A percentile compares a stretch with the other conserved stretches of the same genome.
Evolutionary conservation across 2,797 vertebrate genomes (phyloP).

Genomic region (Enteromius fasciolatus): DNA sequence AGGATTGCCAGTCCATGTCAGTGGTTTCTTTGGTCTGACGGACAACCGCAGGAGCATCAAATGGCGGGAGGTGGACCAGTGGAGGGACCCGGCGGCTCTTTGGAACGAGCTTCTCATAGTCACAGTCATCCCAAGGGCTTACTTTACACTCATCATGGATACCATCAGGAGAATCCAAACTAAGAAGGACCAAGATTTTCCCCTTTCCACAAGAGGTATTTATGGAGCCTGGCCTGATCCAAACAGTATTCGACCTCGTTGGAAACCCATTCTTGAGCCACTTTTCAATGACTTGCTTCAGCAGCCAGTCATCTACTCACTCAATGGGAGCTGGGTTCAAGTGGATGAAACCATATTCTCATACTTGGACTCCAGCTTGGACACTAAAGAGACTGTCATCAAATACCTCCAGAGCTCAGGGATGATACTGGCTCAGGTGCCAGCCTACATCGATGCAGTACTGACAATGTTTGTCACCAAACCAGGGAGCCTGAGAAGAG

Average conservation of each 20-base stretch:
- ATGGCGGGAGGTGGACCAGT: slow-evolving; percentile 96
- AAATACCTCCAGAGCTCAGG: slow-evolving; percentile 95
- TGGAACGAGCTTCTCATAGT: slow-evolving; percentile 95
- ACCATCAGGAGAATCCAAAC: slow-evolving; percentile 85
- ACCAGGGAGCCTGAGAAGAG: slow-evolving; percentile 80
- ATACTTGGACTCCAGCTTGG: slow-evolving; percentile 83
- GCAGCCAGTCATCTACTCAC: slow-evolving; percentile 86
- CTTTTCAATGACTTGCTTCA: slow-evolving; percentile 88
- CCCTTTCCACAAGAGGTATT: slow-evolving; percentile 80
- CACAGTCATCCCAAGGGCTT: slow-evolving; percentile 89
- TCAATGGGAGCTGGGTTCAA: slow-evolving; percentile 84
- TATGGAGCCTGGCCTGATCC: slow-evolving; percentile 92
- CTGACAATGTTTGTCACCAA: slow-evolving; percentile 71
- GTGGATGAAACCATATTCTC: slow-evolving; percentile 88
- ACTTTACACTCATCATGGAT: slow-evolving; percentile 88
- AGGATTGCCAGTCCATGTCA: slow-evolving; percentile 94
- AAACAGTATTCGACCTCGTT: slow-evolving; percentile 82
- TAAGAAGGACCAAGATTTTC: slow-evolving; percentile 85
- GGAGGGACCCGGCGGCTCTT: slow-evolving; percentile 93
- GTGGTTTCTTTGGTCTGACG: slow-evolving; percentile 97
- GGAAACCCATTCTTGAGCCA: slow-evolving; percentile 89
- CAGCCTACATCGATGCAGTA: slow-evolving; percentile 81
- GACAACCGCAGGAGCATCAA: slow-evolving; percentile 98
- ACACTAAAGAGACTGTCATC: slow-evolving; percentile 84
- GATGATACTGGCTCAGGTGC: slow-evolving; percentile 88